These are phyloP conservation scores for Oreotrochilus melanogaster DNA, from an alignment of 2,113 vertebrate genomes.

Conservation along the genomic window DNA sequence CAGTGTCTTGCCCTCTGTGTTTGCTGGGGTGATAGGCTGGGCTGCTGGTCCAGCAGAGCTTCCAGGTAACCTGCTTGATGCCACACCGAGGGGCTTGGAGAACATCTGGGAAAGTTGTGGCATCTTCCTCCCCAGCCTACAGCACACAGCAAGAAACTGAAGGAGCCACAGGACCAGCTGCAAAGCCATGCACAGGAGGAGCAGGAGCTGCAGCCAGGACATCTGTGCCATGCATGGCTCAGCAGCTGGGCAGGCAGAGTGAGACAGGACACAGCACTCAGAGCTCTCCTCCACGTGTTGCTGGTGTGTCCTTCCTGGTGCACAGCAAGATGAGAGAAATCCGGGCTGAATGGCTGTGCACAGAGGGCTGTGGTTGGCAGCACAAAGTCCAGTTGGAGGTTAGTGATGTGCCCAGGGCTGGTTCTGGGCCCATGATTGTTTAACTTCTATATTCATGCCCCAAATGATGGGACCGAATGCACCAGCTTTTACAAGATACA, in stretches of 20 bases:
- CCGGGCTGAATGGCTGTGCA: neutral
- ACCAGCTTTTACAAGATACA: neutral
- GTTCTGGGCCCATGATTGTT: neutral
- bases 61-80: neutral
- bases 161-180: neutral
- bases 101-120: neutral
- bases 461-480: neutral
- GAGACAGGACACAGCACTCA: neutral
- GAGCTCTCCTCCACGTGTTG: neutral
- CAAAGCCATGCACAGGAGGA: neutral
- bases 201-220: neutral
- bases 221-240: neutral
- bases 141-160: neutral
- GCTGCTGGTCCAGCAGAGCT: neutral
- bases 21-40: neutral
- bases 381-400: neutral
- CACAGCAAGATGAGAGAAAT: neutral
- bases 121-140: neutral
- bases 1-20: neutral
- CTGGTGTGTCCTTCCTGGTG: neutral
- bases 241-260: neutral
- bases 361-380: neutral
- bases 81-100: accelerated
- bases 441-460: neutral
- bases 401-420: neutral